phyloP scores from a whole-genome alignment of 2,888 invertebrate species.

The Brachylomia viminalis region DNA sequence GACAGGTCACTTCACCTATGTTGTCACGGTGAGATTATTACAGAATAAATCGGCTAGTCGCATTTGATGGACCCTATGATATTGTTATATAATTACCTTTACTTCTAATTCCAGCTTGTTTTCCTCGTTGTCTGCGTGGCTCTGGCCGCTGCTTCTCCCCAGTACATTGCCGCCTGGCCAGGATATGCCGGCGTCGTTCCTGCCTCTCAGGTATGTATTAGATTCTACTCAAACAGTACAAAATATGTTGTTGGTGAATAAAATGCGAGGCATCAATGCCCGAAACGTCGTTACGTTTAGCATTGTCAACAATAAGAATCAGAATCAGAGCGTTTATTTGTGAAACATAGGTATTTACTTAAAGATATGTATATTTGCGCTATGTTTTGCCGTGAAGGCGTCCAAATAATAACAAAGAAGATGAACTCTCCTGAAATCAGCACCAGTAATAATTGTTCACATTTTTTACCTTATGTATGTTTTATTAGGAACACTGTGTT shows the following conservation, averaged over 20 bases:
- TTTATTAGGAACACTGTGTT: neutral
- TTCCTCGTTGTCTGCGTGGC: conserved; percentile 86
- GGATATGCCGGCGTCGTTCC: conserved; percentile 66
- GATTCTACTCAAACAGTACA: neutral
- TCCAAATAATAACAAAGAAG: too few species aligned
- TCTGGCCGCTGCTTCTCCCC: conserved; percentile 84
- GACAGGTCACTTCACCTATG: neutral
- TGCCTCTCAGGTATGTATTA: conserved; percentile 74
- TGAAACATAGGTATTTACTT: too few species aligned
- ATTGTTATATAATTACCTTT: neutral
- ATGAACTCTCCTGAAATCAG: neutral
- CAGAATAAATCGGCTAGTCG: neutral
- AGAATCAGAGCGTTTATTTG: too few species aligned
- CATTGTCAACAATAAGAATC: neutral
- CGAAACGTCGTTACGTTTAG: too few species aligned
- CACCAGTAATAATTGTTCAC: neutral
- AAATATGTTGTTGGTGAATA: neutral
- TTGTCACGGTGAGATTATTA: neutral
- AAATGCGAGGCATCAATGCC: neutral
- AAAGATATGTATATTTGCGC: too few species aligned
- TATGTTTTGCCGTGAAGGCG: too few species aligned
- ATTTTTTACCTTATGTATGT: neutral
- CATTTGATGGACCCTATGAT: neutral
- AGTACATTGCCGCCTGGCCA: conserved; percentile 76
- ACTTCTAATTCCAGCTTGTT: conserved; percentile 75